phyloP scores from a whole-genome alignment of 2,888 invertebrate species.

The Mactromeris polynyma region DNA sequence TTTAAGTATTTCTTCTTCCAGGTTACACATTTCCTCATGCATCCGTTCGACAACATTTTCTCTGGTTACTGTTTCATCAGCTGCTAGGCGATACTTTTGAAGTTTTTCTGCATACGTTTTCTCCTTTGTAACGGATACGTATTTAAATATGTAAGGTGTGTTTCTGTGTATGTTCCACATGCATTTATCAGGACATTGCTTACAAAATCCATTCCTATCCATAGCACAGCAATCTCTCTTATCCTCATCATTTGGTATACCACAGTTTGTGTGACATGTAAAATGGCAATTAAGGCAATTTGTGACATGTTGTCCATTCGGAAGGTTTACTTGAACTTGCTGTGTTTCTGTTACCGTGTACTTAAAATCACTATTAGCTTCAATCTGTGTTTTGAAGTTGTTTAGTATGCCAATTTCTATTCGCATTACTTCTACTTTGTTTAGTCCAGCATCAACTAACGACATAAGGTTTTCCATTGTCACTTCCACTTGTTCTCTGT shows the following conservation, averaged over 20 bases:
- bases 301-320: conserved; percentile 54
- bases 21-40: conserved; percentile 28
- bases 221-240: conserved; percentile 54
- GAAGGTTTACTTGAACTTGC: conserved; percentile 33
- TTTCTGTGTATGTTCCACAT: conserved; percentile 57
- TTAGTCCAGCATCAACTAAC: conserved; percentile 42
- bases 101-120: conserved; percentile 46
- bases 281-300: conserved; percentile 53
- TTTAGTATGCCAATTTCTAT: conserved; percentile 41
- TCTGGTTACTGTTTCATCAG: conserved; percentile 28
- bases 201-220: conserved; percentile 50
- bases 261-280: conserved; percentile 56
- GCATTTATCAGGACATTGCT: conserved; percentile 45
- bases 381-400: conserved; percentile 46
- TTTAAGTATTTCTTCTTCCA: conserved; percentile 20
- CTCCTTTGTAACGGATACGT: conserved; percentile 3
- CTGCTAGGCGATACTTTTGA: conserved; percentile 42
- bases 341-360: conserved; percentile 51
- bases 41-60: conserved; percentile 41
- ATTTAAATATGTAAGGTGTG: conserved; percentile 46
- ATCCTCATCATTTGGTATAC: conserved; percentile 40
- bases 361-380: conserved; percentile 50
- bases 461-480: conserved; percentile 44
- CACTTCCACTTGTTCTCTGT: conserved; percentile 61
- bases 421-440: conserved; percentile 34